Base-by-base conservation (phyloP, 2,113 vertebrate species). In the Euleptes europaea region DNA sequence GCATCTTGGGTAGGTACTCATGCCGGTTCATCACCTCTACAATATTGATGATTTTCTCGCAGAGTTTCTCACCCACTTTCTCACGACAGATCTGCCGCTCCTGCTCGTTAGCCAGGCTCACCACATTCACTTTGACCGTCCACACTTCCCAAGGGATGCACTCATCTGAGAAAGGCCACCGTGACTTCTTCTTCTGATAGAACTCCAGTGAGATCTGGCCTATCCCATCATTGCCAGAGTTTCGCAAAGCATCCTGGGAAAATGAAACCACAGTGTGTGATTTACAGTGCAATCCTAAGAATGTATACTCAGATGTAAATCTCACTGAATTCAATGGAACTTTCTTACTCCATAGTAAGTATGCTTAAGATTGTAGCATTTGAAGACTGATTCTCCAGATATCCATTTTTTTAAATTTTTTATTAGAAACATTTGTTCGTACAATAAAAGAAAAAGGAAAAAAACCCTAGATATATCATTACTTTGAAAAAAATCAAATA, bases 91-190 rank as follows among this genome's bases (percentile, higher is more conserved):
- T 99, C 95, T 99, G 99, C 67, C 98, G 93, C 94, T 99, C 99
- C 94, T 99, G 98, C 95, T 99, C 99, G 0, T 97, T 99, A 15
- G 98, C 98, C 91, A 99, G 92, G 92, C 97, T 98, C 54, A 99
- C 98, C 44, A 99, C 97, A 0, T 99, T 99, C 86, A 99, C 98
- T 94, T 99, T 99, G 93, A 99, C 97, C 42, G 97, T 98, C 98
- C 99, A 99, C 65, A 99, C 97, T 88, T 99, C 99, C 98, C 99
- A 99, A 1, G 97, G 99, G 86, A 99, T 99, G 81, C 98, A 99
- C 91, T 99, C 99, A 0, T 99, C 99, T 0, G 98, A 98, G 92
- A 99, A 99, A 1, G 98, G 98, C 99, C 99, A 99, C 6, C 98
- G 97, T 0, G 98, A 99, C 71, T 99, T 99, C 93, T 99, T 99